phyloP scores from a whole-genome alignment of 2,797 vertebrate species.

The Crenuchus spilurus region DNA sequence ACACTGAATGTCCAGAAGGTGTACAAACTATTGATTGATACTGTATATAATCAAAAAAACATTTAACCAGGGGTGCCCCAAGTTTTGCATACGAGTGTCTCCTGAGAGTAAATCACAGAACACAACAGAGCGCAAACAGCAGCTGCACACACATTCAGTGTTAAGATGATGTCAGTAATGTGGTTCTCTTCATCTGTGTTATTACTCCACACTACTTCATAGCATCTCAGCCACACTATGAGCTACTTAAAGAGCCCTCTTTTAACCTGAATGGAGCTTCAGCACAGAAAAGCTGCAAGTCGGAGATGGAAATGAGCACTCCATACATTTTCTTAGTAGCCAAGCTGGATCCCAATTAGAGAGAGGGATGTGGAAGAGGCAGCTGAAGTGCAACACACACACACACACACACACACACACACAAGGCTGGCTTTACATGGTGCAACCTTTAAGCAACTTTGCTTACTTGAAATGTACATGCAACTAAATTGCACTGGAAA shows the following conservation, averaged over 20 bases:
- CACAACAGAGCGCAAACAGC: constrained; percentile 23
- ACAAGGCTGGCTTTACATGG: no score
- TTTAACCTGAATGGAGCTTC: constrained; percentile 37
- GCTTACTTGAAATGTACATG: no score
- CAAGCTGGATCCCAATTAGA: constrained; percentile 33
- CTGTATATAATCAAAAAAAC: no score
- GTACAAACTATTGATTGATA: no score
- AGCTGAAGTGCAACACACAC: not conserved
- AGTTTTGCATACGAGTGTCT: no score
- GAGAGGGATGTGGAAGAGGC: not conserved
- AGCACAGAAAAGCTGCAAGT: constrained; percentile 30
- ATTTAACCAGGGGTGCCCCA: no score
- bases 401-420: constrained; percentile 10
- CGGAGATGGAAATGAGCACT: constrained; percentile 38
- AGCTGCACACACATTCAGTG: constrained; percentile 9
- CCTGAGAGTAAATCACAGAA: not conserved
- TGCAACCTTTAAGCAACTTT: no score
- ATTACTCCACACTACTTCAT: constrained; percentile 9
- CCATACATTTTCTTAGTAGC: constrained; percentile 35
- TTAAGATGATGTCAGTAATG: not conserved
- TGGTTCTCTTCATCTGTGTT: constrained; percentile 23
- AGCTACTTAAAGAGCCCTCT: constrained; percentile 36
- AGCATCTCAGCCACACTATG: constrained; percentile 9
- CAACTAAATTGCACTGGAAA: no score
- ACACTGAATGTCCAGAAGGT: no score